These are phyloP conservation scores for Microchirus variegatus DNA, from an alignment of 2,797 vertebrate species.

Conservation along the genomic window DNA sequence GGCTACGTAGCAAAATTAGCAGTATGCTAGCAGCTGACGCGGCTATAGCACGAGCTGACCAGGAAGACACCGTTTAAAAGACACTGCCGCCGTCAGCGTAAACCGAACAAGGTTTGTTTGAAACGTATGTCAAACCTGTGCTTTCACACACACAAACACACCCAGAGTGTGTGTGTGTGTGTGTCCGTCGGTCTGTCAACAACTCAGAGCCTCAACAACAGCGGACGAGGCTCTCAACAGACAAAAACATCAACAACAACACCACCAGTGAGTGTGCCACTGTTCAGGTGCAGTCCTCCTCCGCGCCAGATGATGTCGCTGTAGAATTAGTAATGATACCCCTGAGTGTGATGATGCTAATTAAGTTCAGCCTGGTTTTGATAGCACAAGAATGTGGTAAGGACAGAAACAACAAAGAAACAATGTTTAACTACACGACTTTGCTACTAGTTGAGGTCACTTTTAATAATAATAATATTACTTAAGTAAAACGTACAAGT, in stretches of 20 bases:
- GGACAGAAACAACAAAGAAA: too few species aligned
- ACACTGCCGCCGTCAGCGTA: not conserved
- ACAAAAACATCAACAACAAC: constrained; percentile 2
- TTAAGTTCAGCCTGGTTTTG: too few species aligned
- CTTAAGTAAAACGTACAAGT: too few species aligned
- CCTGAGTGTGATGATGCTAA: too few species aligned
- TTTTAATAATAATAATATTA: too few species aligned
- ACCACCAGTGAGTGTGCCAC: accelerated
- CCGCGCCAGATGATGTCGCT: constrained; percentile 33
- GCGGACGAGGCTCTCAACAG: not conserved
- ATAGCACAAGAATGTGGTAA: too few species aligned
- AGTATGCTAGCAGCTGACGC: constrained; percentile 1
- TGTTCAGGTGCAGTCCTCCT: not conserved
- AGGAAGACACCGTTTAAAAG: not conserved
- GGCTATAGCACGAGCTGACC: not conserved
- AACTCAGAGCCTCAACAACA: not conserved
- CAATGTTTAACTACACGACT: too few species aligned
- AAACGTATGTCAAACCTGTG: constrained; percentile 7
- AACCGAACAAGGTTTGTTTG: not conserved
- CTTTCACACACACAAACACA: not conserved
- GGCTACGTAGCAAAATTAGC: constrained; percentile 31
- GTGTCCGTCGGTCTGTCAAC: constrained; percentile 1
- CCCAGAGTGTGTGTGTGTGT: not conserved
- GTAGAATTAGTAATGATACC: not conserved
- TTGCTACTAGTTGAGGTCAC: too few species aligned